A percentile compares a stretch with the other conserved stretches of the same genome.
phyloP scores from a whole-genome alignment of 2,888 invertebrate genomes.

The Melanostoma mellinum region DNA sequence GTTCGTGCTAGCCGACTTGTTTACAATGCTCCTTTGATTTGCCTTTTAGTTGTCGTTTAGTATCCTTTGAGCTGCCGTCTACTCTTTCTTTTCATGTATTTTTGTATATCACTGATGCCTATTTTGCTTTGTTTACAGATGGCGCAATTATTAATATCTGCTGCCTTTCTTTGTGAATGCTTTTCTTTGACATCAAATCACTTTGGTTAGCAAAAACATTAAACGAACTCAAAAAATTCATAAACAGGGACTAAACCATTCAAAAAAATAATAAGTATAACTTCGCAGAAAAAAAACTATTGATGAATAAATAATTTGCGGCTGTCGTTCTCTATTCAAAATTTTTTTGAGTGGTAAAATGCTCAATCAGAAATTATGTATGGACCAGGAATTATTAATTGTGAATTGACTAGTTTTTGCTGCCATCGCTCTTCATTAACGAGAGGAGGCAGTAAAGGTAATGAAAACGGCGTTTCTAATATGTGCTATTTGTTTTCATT shows the following conservation, averaged over 20 bases:
- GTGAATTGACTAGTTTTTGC: not conserved
- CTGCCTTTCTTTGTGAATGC: conserved; percentile 30
- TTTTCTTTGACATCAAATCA: conserved; percentile 56
- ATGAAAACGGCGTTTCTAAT: too few relatives aligned
- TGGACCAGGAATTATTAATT: too few relatives aligned
- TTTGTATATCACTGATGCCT: conserved; percentile 11
- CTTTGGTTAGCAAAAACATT: conserved; percentile 36
- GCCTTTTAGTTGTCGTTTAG: conserved; percentile 70
- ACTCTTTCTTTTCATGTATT: conserved; percentile 16
- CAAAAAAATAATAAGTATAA: conserved; percentile 39
- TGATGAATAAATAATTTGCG: conserved; percentile 55
- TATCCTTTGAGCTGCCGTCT: conserved; percentile 60
- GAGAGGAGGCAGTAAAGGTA: too few relatives aligned
- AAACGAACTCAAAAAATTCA: conserved; percentile 27
- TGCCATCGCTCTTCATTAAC: conserved; percentile 34
- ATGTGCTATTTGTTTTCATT: conserved; percentile 67
- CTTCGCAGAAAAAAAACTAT: conserved; percentile 47
- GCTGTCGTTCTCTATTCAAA: conserved; percentile 22
- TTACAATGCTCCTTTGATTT: conserved; percentile 59
- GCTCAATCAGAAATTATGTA: not conserved
- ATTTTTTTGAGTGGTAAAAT: conserved; percentile 28
- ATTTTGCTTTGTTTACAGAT: conserved; percentile 54
- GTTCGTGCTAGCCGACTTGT: conserved; percentile 6
- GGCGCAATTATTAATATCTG: conserved; percentile 54
- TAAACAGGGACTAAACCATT: not conserved